Conservation (phyloP, 30 jellyfish, hydroid and myxozoan genomes). For the Cassiopea andromeda region DNA sequence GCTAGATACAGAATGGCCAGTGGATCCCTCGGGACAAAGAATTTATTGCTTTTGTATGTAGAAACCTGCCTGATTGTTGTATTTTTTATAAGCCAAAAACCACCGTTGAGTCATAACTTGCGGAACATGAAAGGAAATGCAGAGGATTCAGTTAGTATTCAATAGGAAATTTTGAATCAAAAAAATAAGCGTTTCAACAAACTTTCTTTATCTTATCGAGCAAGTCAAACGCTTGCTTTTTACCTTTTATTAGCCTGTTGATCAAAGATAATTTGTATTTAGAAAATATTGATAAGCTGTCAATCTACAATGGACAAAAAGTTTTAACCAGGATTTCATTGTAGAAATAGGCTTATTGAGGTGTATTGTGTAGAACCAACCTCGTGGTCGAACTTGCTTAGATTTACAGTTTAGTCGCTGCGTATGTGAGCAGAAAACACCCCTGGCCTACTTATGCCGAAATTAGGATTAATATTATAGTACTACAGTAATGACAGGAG, state of each 20-base stretch:
- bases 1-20: not conserved
- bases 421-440: not conserved
- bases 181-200: not conserved
- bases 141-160: not conserved
- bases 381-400: not conserved
- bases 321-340: not conserved
- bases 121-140: slow-evolving; percentile 9
- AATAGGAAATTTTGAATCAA: not conserved
- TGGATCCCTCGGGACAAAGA: not conserved
- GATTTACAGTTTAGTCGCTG: not conserved
- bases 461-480: not conserved
- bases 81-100: slow-evolving; percentile 1
- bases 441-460: not conserved
- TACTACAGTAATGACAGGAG: not conserved
- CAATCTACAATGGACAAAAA: slow-evolving; percentile 17
- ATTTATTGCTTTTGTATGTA: not conserved
- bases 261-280: slow-evolving; percentile 24
- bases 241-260: slow-evolving; percentile 13
- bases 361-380: not conserved
- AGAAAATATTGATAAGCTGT: slow-evolving; percentile 23
- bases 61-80: not conserved
- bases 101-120: not conserved
- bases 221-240: slow-evolving; percentile 25
- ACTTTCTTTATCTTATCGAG: slow-evolving; percentile 11
- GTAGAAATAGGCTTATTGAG: not conserved